Percentiles rank a stretch among this genome's conserved stretches.
Evolutionary conservation across 1,140 invertebrate species (phyloP).

Genomic region (Oreohelix idahoensis): DNA sequence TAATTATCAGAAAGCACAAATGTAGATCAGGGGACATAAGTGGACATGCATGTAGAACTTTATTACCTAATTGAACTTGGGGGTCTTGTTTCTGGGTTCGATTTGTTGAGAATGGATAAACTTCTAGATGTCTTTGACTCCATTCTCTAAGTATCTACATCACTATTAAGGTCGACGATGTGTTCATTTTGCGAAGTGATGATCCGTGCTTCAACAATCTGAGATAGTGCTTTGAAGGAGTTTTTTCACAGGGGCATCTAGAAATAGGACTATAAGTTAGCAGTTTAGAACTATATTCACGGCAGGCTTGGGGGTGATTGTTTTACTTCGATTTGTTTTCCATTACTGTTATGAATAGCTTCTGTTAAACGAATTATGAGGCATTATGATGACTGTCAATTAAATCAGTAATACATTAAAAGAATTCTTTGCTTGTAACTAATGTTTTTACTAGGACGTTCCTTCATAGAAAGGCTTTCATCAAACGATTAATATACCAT

Average conservation of each 20-base stretch:
- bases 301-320: constrained; percentile 72
- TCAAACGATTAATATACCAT: too few relatives aligned
- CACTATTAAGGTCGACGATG: constrained; percentile 80
- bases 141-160: constrained; percentile 85
- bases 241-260: constrained; percentile 71
- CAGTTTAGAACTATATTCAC: too few relatives aligned
- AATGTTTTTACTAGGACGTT: too few relatives aligned
- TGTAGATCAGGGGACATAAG: too few relatives aligned
- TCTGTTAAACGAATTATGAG: too few relatives aligned
- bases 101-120: constrained; percentile 76
- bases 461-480: too few relatives aligned
- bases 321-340: constrained; percentile 54
- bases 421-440: too few relatives aligned
- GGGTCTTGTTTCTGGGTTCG: constrained; percentile 77
- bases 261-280: too few relatives aligned
- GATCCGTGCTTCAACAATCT: constrained; percentile 83
- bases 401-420: too few relatives aligned
- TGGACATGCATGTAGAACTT: too few relatives aligned
- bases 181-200: constrained; percentile 59
- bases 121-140: constrained; percentile 81
- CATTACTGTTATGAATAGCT: neutral
- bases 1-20: too few relatives aligned
- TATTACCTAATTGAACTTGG: constrained; percentile 82
- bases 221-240: constrained; percentile 82
- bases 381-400: too few relatives aligned